These are phyloP conservation scores for Lithophane leautieri DNA, from an alignment of 2,888 invertebrate genomes.

Conservation along the genomic window DNA sequence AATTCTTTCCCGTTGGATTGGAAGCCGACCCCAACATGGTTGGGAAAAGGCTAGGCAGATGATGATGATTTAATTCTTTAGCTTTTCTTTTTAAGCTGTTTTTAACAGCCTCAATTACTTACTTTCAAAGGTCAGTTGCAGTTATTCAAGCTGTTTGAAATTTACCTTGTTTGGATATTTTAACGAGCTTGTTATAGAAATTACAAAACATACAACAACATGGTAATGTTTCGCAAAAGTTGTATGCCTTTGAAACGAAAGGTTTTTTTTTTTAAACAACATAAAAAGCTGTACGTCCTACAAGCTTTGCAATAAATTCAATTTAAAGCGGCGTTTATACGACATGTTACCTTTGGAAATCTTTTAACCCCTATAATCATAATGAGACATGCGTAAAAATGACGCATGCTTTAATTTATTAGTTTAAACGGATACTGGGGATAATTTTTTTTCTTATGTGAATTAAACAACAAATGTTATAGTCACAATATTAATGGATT, in stretches of 20 bases:
- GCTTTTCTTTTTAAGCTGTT: slow-evolving; percentile 11
- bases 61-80: neutral
- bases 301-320: no score
- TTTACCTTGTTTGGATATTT: slow-evolving; percentile 22
- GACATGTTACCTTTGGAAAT: neutral
- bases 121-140: slow-evolving; percentile 29
- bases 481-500: no score
- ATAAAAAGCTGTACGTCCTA: neutral
- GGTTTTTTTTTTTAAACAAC: slow-evolving; percentile 1
- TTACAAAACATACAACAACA: slow-evolving; percentile 15
- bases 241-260: neutral
- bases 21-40: no score
- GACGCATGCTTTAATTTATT: no score
- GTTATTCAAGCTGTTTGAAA: slow-evolving; percentile 13
- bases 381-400: no score
- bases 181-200: slow-evolving; percentile 30
- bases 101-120: slow-evolving; percentile 22
- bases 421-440: no score
- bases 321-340: neutral
- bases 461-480: no score
- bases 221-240: slow-evolving; percentile 1
- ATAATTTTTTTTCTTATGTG: no score
- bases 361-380: neutral
- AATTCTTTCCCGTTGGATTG: no score
- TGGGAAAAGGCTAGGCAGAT: no score